Base-by-base conservation (phyloP, 2,888 invertebrate species). In the Nebria salina region DNA sequence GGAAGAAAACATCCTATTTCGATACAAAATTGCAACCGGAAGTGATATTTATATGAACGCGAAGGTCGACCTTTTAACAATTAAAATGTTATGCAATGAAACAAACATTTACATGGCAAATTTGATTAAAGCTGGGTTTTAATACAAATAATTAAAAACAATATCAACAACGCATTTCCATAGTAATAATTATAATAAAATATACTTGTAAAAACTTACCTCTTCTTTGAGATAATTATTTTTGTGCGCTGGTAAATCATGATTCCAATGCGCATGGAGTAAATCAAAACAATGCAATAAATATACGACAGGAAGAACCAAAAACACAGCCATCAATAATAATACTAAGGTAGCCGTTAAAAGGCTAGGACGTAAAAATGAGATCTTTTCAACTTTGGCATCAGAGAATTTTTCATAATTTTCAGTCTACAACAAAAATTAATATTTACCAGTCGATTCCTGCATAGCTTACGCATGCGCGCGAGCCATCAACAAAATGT, bases 231-330 rank as follows among this genome's bases (percentile, higher is more conserved):
- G 9, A 68, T 76, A 76, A 68, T 83, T 74, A 75, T 84, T 82
- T 82, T 83, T 84, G 13, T 82, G 83, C 26, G 81, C 77, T 74
- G 72, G 70, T 42, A 82, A 82, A 64, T 82, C 72, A 74, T 81
- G 66, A 77, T 78, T 72, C 84, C 84, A 85, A 73, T 84, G 83
- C 15, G 84, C 84, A 82, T 87, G 87, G 66, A 87, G 85, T 41
- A 88, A 84, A 82, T 88, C 88, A 84, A 89, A 89, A 85, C 88
- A 89, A 84, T 89, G 88, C 26, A 89, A 82, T 80, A 90, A 84
- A 84, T 89, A 89, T 82, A 89, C 85, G 77, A 88, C 85, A 78
- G 89, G 89, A 84, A 89, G 86, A 83, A 89, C 85, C 81, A 89
- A 84, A 85, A 89, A 89, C 84, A 89, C 88, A 85, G 88, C 86